phyloP scores from a whole-genome alignment of 37 sponge, comb jelly and placozoan genomes.

The Lycopodina hypogea region DNA sequence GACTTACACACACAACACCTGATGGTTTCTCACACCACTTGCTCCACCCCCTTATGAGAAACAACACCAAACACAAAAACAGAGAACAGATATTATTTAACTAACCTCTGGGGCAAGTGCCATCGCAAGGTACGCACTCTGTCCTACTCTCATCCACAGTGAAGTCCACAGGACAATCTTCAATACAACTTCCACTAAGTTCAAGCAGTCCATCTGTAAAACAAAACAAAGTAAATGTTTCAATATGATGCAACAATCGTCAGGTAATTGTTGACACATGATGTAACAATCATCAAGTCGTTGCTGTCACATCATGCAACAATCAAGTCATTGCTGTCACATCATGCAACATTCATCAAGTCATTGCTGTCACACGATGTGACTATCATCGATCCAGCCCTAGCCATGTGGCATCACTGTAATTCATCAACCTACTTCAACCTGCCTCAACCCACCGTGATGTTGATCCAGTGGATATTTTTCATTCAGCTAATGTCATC shows the following conservation, averaged over 20 bases:
- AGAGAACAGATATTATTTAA: neutral
- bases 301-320: no score
- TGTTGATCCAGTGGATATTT: neutral
- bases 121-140: constrained; percentile 27
- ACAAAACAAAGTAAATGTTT: neutral
- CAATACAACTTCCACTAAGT: constrained; percentile 33
- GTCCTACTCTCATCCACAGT: neutral
- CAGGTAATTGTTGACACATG: no score
- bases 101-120: constrained; percentile 40
- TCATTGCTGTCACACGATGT: no score
- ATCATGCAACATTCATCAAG: no score
- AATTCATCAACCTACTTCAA: neutral
- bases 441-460: neutral
- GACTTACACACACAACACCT: no score
- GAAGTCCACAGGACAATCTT: constrained; percentile 26
- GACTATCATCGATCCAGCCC: no score
- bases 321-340: no score
- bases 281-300: no score
- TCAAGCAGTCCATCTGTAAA: constrained; percentile 30
- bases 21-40: no score
- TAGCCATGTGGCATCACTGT: no score
- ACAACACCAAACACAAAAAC: neutral
- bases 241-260: neutral
- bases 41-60: no score
- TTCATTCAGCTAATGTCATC: no score